Evolutionary conservation across 2,797 vertebrate genomes (phyloP), one percentile per base, ranked within the genome.

Genomic region (Spondyliosoma cantharus): DNA sequence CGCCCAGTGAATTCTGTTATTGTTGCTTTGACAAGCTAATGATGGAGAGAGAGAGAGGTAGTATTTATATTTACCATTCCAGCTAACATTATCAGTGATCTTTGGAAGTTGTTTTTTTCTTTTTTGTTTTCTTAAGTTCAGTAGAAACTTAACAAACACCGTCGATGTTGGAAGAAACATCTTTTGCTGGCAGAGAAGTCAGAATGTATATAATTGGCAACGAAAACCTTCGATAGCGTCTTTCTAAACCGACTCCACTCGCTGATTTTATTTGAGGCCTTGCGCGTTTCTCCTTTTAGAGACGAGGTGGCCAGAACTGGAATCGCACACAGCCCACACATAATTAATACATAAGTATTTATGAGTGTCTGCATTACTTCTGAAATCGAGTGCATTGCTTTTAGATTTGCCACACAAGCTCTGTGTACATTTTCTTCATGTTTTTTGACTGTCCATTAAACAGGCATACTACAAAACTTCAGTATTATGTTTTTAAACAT

Each of bases 401-500:
- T 93, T 89, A 92, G 80, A 77, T 75, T 85, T 83, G 42, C 24
- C 74, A 85, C 63, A 77, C 50, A 81, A 71, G 76, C 70, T 84
- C 85, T 92, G 67, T 88, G 85, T 89, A 76, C 45, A 83, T 89
- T 87, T 86, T 87, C 66, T 61, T 86, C 65, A 67, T 88, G 65
- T 79, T 88, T 90, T 88, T 81, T 71, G 80, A 84, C 56, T 88
- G 71, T 82, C 63, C 71, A 94, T 93, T 93, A 93, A 93, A 93
- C 84, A 80, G 79, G 80, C 86, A 89, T 85, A 82, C 50, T 83
- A 48, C 73, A 78, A 53, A 78, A 70, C 69, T 63, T 65, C 37
- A 57, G 60, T 22, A 64, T 85, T 61, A 50, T 22, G 45, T 45
- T 56, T 43, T 56, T 66, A 50, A 22, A 58, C 52, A 3, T 45